These are phyloP conservation scores for Clarias fuscus DNA, from an alignment of 2,797 vertebrate genomes.

Conservation along the genomic window DNA sequence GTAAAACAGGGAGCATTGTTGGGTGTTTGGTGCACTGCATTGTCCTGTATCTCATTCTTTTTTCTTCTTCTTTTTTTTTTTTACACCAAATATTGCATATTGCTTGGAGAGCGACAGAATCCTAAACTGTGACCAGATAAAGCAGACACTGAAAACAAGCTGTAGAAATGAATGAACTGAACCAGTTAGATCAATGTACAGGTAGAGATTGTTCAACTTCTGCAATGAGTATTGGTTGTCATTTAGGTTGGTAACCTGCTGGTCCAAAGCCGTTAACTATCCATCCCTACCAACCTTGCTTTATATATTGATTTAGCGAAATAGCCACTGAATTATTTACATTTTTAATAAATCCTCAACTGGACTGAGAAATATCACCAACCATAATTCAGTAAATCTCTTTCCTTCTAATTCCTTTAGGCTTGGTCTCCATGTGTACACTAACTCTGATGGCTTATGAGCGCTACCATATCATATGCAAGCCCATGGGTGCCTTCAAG, in stretches of 20 bases:
- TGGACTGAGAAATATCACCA: not conserved
- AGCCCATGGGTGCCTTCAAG: constrained; percentile 64
- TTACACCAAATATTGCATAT: constrained; percentile 2
- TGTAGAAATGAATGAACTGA: not conserved
- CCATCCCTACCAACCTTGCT: not conserved
- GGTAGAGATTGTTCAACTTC: not conserved
- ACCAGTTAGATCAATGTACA: not conserved
- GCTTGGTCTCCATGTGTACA: constrained; percentile 75
- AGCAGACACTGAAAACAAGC: not conserved
- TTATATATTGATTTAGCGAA: not conserved
- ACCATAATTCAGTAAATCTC: not conserved
- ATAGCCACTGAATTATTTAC: not conserved
- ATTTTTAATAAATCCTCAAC: not conserved
- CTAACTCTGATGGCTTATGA: constrained; percentile 73
- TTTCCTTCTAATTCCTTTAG: constrained; percentile 49
- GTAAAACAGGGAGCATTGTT: not conserved
- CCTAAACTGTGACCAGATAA: not conserved
- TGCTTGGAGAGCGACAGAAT: not conserved
- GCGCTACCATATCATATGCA: constrained; percentile 73
- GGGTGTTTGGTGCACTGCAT: not conserved
- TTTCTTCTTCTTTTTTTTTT: not conserved
- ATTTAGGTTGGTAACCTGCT: not conserved
- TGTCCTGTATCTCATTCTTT: not conserved
- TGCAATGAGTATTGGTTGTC: not conserved
- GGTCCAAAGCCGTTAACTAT: not conserved